Percentiles rank a stretch among this genome's conserved stretches.
Evolutionary conservation across 2,113 vertebrate genomes (phyloP).

Genomic region (cattle (Bos taurus)): DNA sequence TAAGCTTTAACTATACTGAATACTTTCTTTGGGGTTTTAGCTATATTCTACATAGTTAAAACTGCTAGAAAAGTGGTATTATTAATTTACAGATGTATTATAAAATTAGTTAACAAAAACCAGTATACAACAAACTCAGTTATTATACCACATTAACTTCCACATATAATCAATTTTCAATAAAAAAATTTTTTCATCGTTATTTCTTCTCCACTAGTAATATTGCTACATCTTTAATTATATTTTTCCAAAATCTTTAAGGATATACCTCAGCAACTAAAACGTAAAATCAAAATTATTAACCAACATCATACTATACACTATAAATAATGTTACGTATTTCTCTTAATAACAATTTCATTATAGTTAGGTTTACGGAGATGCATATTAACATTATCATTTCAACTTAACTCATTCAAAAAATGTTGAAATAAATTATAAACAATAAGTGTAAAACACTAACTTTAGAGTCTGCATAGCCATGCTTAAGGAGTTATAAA

Average conservation of each 20-base stretch:
- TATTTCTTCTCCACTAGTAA: neutral
- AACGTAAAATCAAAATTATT: conserved; percentile 36
- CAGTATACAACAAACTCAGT: neutral
- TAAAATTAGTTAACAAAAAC: conserved; percentile 19
- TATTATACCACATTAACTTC: conserved; percentile 2
- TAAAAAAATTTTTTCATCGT: neutral
- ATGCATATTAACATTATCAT: neutral
- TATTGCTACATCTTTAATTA: neutral
- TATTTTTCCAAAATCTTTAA: conserved; percentile 5
- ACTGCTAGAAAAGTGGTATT: neutral
- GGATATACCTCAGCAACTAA: neutral
- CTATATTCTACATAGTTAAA: neutral
- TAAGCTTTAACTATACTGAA: neutral
- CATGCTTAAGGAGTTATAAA: conserved; percentile 94
- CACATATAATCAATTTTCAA: neutral
- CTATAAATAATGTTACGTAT: neutral
- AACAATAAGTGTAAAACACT: conserved; percentile 70
- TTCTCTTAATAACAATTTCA: neutral
- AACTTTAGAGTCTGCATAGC: conserved; percentile 95
- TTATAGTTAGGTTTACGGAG: neutral
- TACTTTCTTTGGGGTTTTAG: neutral
- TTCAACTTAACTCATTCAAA: conserved; percentile 34
- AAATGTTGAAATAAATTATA: neutral
- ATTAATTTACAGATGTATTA: neutral
- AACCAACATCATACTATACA: neutral